A percentile compares a stretch with the other conserved stretches of the same genome.
phyloP scores from a whole-genome alignment of 2,113 vertebrate genomes.

The Psilopogon haemacephalus region DNA sequence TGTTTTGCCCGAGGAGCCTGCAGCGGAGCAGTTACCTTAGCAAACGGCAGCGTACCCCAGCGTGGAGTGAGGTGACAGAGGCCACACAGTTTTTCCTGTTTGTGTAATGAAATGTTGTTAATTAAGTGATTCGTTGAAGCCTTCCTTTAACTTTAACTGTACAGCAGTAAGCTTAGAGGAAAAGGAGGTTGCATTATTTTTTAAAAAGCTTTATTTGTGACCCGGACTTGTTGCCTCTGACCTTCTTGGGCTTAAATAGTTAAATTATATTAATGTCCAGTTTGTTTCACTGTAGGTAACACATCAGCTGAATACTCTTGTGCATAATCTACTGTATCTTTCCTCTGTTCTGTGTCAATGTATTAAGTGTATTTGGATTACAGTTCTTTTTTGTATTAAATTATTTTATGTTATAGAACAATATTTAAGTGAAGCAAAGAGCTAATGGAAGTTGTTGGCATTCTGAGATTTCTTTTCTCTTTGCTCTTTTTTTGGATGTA shows the following conservation, averaged over 20 bases:
- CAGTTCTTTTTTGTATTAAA: slow-evolving; percentile 73
- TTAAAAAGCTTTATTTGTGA: slow-evolving; percentile 69
- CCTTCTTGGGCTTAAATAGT: slow-evolving; percentile 54
- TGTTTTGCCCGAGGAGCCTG: slow-evolving; percentile 7
- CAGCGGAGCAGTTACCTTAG: slow-evolving; percentile 9
- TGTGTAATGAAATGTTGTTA: slow-evolving; percentile 62
- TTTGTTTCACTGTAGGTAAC: slow-evolving; percentile 69
- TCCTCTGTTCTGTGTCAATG: slow-evolving; percentile 70
- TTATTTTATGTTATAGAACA: slow-evolving; percentile 77
- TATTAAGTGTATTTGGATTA: slow-evolving; percentile 69
- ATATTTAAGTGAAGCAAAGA: slow-evolving; percentile 80
- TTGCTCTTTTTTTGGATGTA: slow-evolving; percentile 74
- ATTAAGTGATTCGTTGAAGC: slow-evolving; percentile 60
- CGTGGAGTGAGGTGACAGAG: slow-evolving; percentile 42
- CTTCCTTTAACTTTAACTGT: slow-evolving; percentile 68
- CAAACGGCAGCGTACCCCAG: slow-evolving; percentile 23
- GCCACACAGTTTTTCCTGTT: slow-evolving; percentile 59
- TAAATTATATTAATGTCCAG: slow-evolving; percentile 66
- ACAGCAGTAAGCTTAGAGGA: slow-evolving; percentile 55
- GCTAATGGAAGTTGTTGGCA: slow-evolving; percentile 65
- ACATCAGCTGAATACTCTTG: slow-evolving; percentile 62
- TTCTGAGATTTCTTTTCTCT: slow-evolving; percentile 67
- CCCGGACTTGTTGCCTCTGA: slow-evolving; percentile 63
- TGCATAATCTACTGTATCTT: slow-evolving; percentile 73
- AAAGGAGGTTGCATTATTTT: slow-evolving; percentile 58